phyloP scores from a whole-genome alignment of 2,113 vertebrate genomes.

The Centropristis striata region DNA sequence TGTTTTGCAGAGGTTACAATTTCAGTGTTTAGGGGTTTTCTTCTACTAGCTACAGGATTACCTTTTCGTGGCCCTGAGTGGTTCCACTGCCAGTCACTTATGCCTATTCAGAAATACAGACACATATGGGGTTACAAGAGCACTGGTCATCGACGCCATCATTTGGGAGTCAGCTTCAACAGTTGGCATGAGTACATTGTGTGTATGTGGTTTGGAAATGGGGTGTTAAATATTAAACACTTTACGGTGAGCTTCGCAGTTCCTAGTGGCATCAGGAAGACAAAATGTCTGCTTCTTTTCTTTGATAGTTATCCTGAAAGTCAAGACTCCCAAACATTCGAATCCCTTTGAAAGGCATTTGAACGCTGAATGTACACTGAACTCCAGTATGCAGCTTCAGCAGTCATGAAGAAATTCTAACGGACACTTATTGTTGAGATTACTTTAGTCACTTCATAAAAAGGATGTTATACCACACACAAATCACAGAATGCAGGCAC shows the following conservation, averaged over 20 bases:
- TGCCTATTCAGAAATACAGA: constrained; percentile 85
- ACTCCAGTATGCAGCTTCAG: neutral
- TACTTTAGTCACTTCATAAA: too few relatives aligned
- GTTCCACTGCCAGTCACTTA: constrained; percentile 86
- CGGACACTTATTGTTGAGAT: neutral
- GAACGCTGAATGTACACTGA: too few relatives aligned
- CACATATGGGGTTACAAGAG: constrained; percentile 79
- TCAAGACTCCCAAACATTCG: neutral
- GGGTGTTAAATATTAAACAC: neutral
- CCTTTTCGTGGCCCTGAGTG: constrained; percentile 83
- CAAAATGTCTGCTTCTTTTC: neutral
- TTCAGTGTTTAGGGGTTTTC: constrained; percentile 48
- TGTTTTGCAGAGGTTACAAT: constrained; percentile 39
- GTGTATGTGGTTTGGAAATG: neutral
- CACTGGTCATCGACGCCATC: constrained; percentile 54
- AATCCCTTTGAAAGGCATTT: too few relatives aligned
- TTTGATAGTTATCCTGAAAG: neutral
- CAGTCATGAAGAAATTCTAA: neutral
- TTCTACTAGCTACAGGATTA: constrained; percentile 77
- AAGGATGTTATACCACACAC: neutral
- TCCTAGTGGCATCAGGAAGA: neutral
- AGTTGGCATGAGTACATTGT: constrained; percentile 9
- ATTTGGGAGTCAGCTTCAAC: constrained; percentile 41
- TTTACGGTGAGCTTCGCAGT: neutral
- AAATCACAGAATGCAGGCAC: neutral